These are phyloP conservation scores for Bergia puertoricense DNA, from an alignment of 92 coral and sea anemone species.

Conservation along the genomic window DNA sequence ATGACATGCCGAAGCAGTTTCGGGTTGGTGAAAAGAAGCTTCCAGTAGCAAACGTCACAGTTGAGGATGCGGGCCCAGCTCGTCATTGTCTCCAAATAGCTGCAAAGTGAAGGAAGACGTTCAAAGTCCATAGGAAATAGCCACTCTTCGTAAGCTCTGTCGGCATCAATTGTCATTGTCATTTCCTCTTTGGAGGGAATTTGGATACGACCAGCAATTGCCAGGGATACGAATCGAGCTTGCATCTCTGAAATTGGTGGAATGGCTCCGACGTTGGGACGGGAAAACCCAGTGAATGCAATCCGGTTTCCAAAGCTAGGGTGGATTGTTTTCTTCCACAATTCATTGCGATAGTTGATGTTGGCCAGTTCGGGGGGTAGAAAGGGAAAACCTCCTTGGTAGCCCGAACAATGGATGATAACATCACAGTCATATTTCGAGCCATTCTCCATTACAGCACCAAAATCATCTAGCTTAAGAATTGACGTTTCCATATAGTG, in stretches of 20 bases:
- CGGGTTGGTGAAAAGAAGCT: background rate
- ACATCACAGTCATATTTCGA: no score
- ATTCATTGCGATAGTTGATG: slow-evolving; percentile 1
- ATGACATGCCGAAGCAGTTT: background rate
- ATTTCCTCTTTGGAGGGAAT: no score
- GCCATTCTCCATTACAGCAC: background rate
- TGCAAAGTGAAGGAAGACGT: slow-evolving; percentile 7
- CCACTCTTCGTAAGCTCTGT: no score
- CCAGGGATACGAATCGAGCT: slow-evolving; percentile 2
- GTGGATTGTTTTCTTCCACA: slow-evolving; percentile 17
- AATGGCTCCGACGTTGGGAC: slow-evolving; percentile 1
- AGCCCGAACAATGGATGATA: no score
- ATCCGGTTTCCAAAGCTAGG: background rate
- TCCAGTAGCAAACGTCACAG: slow-evolving; percentile 1
- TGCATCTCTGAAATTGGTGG: background rate
- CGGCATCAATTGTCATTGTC: no score
- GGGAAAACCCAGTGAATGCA: slow-evolving; percentile 9
- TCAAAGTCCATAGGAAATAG: no score
- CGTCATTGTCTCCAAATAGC: background rate
- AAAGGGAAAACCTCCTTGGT: background rate
- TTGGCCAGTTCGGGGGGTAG: background rate
- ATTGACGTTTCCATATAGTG: background rate
- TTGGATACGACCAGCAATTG: no score
- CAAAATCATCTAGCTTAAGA: background rate
- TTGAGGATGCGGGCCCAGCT: background rate